Evolutionary conservation across 2,888 invertebrate genomes (phyloP).

Genomic region (Lycia hirtaria): DNA sequence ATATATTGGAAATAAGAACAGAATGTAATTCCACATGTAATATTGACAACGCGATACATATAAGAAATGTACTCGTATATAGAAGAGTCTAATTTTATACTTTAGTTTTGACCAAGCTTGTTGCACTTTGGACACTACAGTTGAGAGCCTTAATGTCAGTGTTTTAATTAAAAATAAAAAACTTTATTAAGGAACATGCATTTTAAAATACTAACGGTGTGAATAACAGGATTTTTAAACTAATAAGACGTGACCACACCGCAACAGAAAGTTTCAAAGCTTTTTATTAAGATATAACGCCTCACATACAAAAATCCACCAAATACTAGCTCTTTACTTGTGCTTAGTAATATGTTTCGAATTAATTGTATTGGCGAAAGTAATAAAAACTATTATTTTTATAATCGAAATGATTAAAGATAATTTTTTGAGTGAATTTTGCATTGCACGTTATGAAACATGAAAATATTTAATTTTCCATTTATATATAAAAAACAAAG

Average conservation of each 20-base stretch:
- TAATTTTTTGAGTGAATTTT: no score
- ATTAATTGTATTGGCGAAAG: no score
- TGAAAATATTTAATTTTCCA: no score
- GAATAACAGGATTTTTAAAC: conserved; percentile 38
- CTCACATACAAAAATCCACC: no score
- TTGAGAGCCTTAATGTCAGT: conserved; percentile 72
- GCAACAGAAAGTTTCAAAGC: not conserved
- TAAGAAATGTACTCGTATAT: conserved; percentile 22
- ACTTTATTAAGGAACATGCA: conserved; percentile 78
- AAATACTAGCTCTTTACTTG: no score
- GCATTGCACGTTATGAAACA: no score
- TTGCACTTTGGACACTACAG: conserved; percentile 44
- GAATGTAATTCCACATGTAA: conserved; percentile 45
- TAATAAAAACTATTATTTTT: no score
- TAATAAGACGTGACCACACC: not conserved
- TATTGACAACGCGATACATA: conserved; percentile 40
- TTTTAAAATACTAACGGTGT: conserved; percentile 50
- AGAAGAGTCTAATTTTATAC: conserved; percentile 33
- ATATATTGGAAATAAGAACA: conserved; percentile 69
- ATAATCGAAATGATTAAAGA: no score
- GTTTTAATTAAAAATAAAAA: conserved; percentile 78
- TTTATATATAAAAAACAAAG: no score
- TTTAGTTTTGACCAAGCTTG: conserved; percentile 38
- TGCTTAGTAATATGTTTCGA: no score
- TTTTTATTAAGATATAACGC: no score